Evolutionary conservation across 2,888 invertebrate species (phyloP), one percentile per base, ranked within the genome.

Genomic region (Serrognathus titanus): DNA sequence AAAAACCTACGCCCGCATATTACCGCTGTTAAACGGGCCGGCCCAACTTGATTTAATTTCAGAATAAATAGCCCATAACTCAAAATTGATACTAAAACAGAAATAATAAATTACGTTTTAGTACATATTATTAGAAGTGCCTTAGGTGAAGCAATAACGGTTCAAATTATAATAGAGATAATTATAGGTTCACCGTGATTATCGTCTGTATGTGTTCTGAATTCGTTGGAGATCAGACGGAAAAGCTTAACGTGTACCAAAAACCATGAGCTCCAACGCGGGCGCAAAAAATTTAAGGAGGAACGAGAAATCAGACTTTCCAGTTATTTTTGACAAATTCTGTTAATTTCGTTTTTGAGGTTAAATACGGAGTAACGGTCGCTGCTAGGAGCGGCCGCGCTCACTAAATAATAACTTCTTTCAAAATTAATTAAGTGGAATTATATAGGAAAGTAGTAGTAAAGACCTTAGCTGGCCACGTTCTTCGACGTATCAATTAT

Each of bases 81-180:
- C 56, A 57, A 59, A 52, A 54, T 59, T 59, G 57, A 59, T 59
- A 57, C 59, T 45, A 54, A 59, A 59, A 57, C 57, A 54, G 55
- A 53, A 41, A 57, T 54, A 51, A 59, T 59, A 59, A 59, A 59
- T 59, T 59, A 59, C 40, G 49, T 59, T 59, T 59, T 59, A 59
- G 56, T 59, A 58, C 58, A 51, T 52, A 55, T 46, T 55, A 59
- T 59, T 59, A 59, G 55, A 57, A 51, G 48, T 54, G 59, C 59
- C 59, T 51, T 51, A 54, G 59, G 59, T 55, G 51, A 51, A 57
- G 57, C 53, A 57, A 59, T 59, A 59, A 57, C 59, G 57, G 59
- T 59, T 59, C 53, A 57, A 59, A 59, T 59, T 59, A 59, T 59
- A 59, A 59, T 59, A 57, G 52, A 52, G 54, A 57, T 59, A 59